Base-by-base conservation (phyloP, 2,797 vertebrate species). In the Microctenopoma lineatum region DNA sequence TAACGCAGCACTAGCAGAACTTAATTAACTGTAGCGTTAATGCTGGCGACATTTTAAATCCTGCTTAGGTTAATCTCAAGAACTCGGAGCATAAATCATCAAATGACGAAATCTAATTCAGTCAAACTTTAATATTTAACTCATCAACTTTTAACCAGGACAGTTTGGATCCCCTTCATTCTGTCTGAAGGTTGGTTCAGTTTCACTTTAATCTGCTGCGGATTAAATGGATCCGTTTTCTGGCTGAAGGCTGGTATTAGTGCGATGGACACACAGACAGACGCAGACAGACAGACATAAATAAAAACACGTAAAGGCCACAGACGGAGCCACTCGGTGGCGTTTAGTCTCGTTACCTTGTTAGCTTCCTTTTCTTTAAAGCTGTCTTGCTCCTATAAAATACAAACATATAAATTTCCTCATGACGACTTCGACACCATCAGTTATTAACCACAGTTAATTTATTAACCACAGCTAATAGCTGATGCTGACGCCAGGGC, bases 281-380 rank as follows among this genome's bases (percentile, higher is more conserved):
- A 12, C 16, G 60, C 5, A 32, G 0, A 67, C 2, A 44, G 0
- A 45, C 6, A 21, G 1, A 34, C 13, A 57, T 4, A 26, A 21
- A 60, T 8, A 34, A 18, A 59, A 42, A 41, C 32, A 75, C 7
- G 53, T 8, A 25, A 71, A 59, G 36, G 48, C 39, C 60, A 64
- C 38, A 59, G n/a, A 47, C 54, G 44, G 9, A 77, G 50, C 45
- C 39, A 46, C 56, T 6, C 26, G 55, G 9, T 26, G 36, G 27
- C 1, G 11, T 66, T 75, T 69, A 67, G 73, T 74, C 13, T 48
- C 77, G 95, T 88, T 96, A 99, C 97, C 97, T 97, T 51, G 97
- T 97, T 81, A 99, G 89, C 81, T 97, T 99, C 90, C 96, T 95
- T 93, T 98, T 98, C 96, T 98, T 99, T 89, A 99, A 91, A 62